Base-by-base conservation (phyloP, 2,113 vertebrate genomes). In the Oncorhynchus tshawytscha region DNA sequence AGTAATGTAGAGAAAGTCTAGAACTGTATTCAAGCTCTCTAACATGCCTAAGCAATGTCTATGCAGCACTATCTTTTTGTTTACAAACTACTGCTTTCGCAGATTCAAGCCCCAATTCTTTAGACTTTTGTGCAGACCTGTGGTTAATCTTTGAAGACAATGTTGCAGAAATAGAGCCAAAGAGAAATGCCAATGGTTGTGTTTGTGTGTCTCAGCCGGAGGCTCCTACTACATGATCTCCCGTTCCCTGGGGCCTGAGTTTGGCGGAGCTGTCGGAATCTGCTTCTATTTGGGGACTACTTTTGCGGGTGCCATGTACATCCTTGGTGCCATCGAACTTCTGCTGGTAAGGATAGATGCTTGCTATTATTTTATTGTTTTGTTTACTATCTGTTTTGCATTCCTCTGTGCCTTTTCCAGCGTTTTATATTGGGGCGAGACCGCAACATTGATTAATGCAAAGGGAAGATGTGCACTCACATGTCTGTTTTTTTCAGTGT, bases 171-270 rank as follows among this genome's bases (percentile, higher is more conserved):
- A 11, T 45, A 45, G 39, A 45, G 39, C 9, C 39, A 45, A 9
- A 45, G 2, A 45, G 39, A n/a, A 67, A 18, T 20, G 67, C 22
- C 54, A 22, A n/a, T 49, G 45, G 39, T 27, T 66, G 16, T 81
- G 39, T 85, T 12, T 81, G 59, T 73, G 74, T 75, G 59, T 72
- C 72, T 51, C 93, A 99, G 98, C 98, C 80, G 98, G 98, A 12
- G 98, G 98, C 6, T 97, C 98, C 18, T 99, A 99, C 88, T 99
- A 99, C 91, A 99, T 99, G 98, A 99, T 99, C 87, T 99, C 98
- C 0, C 97, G 98, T 66, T 99, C 98, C 0, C 89, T 99, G 87
- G 97, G 98, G 68, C 98, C 98, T 0, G 98, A 99, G 91, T 99
- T 99, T 59, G 98, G 98, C 6, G 98, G 98, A 4, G 98, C 98